These are phyloP conservation scores for Lottia scabra DNA, from an alignment of 2,888 invertebrate species.

Conservation along the genomic window DNA sequence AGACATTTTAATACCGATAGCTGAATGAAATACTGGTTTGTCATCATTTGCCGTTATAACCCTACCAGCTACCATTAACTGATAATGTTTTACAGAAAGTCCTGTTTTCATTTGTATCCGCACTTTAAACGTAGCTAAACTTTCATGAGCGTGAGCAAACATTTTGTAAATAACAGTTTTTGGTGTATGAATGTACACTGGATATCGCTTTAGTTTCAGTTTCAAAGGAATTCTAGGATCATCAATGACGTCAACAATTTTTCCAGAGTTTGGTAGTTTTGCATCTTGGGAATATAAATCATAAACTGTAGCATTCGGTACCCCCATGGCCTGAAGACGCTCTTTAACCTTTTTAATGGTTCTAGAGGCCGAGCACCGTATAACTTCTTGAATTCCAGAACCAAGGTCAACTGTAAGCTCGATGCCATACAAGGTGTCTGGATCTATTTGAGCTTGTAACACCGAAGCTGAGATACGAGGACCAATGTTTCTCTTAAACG, in stretches of 20 bases:
- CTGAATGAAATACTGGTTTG: constrained; percentile 43
- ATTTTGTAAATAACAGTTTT: constrained; percentile 56
- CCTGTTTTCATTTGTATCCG: constrained; percentile 55
- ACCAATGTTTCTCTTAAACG: constrained; percentile 21
- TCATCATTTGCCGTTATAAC: constrained; percentile 38
- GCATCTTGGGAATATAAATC: constrained; percentile 42
- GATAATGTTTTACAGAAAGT: constrained; percentile 40
- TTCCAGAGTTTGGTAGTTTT: constrained; percentile 40
- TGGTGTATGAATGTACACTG: constrained; percentile 51
- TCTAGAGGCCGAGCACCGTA: constrained; percentile 48
- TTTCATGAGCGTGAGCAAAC: constrained; percentile 45
- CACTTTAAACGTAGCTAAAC: constrained; percentile 44
- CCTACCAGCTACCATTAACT: constrained; percentile 49
- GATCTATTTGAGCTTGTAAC: constrained; percentile 40
- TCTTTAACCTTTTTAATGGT: constrained; percentile 46
- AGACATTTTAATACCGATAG: constrained; percentile 47
- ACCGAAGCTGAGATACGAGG: constrained; percentile 44
- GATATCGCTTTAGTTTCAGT: constrained; percentile 52
- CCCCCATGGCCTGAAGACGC: constrained; percentile 48
- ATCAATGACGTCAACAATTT: constrained; percentile 43
- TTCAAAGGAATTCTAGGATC: constrained; percentile 43
- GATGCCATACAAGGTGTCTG: constrained; percentile 49
- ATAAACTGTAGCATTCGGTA: constrained; percentile 53
- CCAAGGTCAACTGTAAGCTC: constrained; percentile 47
- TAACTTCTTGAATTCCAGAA: constrained; percentile 49